phyloP scores from a whole-genome alignment of 2,113 vertebrate species.

The Casuarius casuarius region DNA sequence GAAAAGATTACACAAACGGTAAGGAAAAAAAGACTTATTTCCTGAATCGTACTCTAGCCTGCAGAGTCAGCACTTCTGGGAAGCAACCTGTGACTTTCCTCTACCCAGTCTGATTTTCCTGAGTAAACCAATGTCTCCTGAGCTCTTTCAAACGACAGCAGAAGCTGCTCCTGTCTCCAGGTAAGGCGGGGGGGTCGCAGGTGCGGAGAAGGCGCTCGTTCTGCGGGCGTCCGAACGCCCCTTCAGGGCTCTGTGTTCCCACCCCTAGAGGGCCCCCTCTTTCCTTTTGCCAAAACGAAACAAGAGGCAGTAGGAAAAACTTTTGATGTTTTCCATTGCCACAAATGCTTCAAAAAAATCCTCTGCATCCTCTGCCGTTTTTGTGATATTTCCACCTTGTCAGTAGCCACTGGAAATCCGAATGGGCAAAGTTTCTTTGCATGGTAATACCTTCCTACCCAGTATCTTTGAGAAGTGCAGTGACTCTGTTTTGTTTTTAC shows the following conservation, averaged over 20 bases:
- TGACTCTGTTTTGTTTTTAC: background rate
- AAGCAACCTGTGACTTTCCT: background rate
- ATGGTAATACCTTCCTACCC: too few relatives aligned
- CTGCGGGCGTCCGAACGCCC: rapidly evolving
- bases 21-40: background rate
- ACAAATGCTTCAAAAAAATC: rapidly evolving
- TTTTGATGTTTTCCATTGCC: rapidly evolving
- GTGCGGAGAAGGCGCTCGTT: rapidly evolving
- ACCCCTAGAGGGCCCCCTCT: slow-evolving; percentile 60
- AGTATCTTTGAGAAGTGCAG: background rate
- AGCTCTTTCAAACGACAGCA: rapidly evolving
- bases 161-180: background rate
- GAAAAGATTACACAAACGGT: background rate
- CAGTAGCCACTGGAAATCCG: background rate
- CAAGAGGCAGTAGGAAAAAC: rapidly evolving
- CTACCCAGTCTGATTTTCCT: background rate
- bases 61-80: background rate
- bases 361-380: rapidly evolving
- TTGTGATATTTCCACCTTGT: rapidly evolving
- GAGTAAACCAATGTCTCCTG: rapidly evolving
- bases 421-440: background rate
- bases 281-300: background rate
- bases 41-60: background rate
- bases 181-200: background rate
- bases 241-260: background rate